Evolutionary conservation across 2,797 vertebrate species (phyloP), one percentile per base, ranked within the genome.

Genomic region (Peromyscus melanophrys): DNA sequence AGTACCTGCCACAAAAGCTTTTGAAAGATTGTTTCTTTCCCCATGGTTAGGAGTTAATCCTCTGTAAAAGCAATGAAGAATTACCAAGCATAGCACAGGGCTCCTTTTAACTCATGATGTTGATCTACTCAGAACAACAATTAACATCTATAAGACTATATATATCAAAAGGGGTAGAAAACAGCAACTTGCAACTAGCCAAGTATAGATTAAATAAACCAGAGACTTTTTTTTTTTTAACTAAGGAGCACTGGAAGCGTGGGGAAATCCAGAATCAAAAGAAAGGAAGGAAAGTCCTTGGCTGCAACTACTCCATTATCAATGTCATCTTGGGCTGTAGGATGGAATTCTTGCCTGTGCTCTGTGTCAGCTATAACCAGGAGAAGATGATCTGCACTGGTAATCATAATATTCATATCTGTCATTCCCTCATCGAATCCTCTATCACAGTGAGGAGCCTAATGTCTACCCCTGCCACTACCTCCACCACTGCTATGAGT

Each of bases 341-440:
- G 99, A 99, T 97, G 99, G 99, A 94, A 99, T 99, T 97, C 99
- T 98, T 61, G 99, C 99, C 87, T 99, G 99, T 55, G 99, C 99
- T 98, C 99, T 99, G 98, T 99, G 99, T 61, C 99, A 98, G 97
- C 99, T 99, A 98, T 99, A 99, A 95, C 99, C 99, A 27, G 99
- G 99, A 25, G 99, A 99, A 46, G 99, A 99, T 76, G 99, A 99
- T 98, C 99, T 99, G 98, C 99, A 99, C 97, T 99, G 99, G 96
- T 99, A 99, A 98, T 99, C 99, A 46, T 99, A 99, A 96, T 99
- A 99, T 34, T 99, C 99, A 0, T 99, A 99, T 99, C 99, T 98
- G 97, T 99, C 99, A 85, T 99, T 99, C 0, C 98, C 98, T 96
- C 99, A 92, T 99, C 99, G 61, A 99, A 99, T 27, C 99, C 99